Evolutionary conservation across 2,888 invertebrate species (phyloP), one percentile per base, ranked within the genome.

Genomic region (Amphipoea oculea): DNA sequence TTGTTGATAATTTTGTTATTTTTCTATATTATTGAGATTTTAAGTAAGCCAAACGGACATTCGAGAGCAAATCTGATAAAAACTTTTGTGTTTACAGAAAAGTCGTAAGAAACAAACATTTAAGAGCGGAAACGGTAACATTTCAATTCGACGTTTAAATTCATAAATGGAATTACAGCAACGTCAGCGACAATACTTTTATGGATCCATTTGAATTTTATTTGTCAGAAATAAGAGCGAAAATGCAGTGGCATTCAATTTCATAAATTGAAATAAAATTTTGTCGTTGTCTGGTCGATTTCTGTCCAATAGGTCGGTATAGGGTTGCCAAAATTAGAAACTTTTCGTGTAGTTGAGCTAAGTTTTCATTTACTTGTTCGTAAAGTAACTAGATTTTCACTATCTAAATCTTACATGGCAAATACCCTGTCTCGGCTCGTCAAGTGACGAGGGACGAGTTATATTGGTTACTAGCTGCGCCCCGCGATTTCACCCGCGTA

Each of bases 201-300:
- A 85, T 87, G 60, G 67, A 36, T 63, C 54, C 54, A 75, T 75
- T 87, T 77, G 74, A 88, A 80, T 83, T 83, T 83, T 85, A 80
- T 76, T 36, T 48, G 40, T 62, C 66, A 66, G 60, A n/a, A 71
- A 85, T 76, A 86, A 83, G 83, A 76, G 36, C 40, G 63, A 85
- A 78, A 88, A 78, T 83, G 76, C 75, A 82, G 20, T 81, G 71
- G 73, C 60, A 48, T 85, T 77, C 72, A 66, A 82, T 84, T 86
- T 84, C 57, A 83, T 85, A 84, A 85, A 89, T 84, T 84, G 84
- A 82, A 84, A 76, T 84, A 83, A 83, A 86, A 83, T 85, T 82
- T 83, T 88, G 85, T 88, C 66, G 81, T 69, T 85, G 76, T 82
- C 79, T 88, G 89, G 77, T 79, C 84, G 86, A 90, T 78, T 85